Evolutionary conservation across 2,113 vertebrate species (phyloP).

Genomic region (Paramisgurnus dabryanus): DNA sequence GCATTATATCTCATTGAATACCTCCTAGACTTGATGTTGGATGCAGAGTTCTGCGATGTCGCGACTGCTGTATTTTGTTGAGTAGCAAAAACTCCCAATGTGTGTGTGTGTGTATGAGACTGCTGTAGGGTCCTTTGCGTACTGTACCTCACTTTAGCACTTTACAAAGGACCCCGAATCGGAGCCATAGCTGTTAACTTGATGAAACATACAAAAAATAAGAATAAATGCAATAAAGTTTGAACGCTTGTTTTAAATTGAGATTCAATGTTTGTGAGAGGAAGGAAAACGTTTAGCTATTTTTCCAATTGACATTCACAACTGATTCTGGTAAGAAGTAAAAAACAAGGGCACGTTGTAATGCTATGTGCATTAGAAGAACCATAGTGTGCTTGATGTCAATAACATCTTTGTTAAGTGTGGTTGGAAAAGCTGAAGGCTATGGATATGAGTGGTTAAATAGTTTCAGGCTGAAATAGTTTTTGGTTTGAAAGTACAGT

Average conservation of each 20-base stretch:
- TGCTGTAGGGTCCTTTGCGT: slow-evolving; percentile 27
- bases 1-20: slow-evolving; percentile 24
- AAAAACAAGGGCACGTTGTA: slow-evolving; percentile 11
- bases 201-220: slow-evolving; percentile 36
- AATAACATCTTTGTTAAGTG: neutral
- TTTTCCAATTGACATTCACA: neutral
- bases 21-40: slow-evolving; percentile 4
- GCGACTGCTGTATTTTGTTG: slow-evolving; percentile 20
- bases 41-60: neutral
- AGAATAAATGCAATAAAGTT: slow-evolving; percentile 44
- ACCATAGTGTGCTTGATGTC: neutral
- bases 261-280: neutral
- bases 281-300: neutral
- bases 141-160: slow-evolving; percentile 65
- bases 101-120: neutral
- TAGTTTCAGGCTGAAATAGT: neutral
- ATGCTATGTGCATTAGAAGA: neutral
- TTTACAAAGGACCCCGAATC: slow-evolving; percentile 57
- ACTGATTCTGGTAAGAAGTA: neutral
- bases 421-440: neutral
- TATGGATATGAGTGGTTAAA: neutral
- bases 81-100: neutral
- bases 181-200: slow-evolving; percentile 11
- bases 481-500: neutral
- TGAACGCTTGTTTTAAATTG: slow-evolving; percentile 43